phyloP scores from a whole-genome alignment of 2,797 vertebrate genomes.

The Coccyzus lansbergi region DNA sequence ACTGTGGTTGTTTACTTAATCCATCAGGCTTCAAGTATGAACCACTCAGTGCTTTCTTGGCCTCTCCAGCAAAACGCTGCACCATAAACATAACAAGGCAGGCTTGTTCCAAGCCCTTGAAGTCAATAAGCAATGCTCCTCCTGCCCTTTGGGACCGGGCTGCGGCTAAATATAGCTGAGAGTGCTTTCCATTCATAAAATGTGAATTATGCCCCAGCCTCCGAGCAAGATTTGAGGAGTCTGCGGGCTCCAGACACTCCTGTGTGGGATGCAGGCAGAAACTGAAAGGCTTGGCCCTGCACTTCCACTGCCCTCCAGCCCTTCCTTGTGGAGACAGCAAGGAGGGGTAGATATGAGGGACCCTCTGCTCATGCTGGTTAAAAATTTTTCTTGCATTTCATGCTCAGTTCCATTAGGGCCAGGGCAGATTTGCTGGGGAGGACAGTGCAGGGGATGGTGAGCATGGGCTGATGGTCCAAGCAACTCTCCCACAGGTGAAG shows the following conservation, averaged over 20 bases:
- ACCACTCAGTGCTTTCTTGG: not conserved
- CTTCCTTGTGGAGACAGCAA: fast-evolving
- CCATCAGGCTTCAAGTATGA: constrained; percentile 24
- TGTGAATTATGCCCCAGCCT: not conserved
- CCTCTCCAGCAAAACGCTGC: not conserved
- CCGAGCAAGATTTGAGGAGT: not conserved
- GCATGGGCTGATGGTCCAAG: not conserved
- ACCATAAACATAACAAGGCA: constrained; percentile 38
- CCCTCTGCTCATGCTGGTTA: not conserved
- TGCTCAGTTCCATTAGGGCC: fast-evolving
- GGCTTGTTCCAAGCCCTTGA: constrained; percentile 44
- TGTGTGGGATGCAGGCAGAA: not conserved
- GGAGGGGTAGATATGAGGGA: not conserved
- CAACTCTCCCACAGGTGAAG: not conserved
- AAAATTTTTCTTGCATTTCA: not conserved
- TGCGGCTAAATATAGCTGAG: constrained; percentile 32
- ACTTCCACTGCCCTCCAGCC: not conserved
- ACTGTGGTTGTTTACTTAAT: constrained; percentile 33
- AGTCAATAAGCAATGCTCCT: not conserved
- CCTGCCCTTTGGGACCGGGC: not conserved
- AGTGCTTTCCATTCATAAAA: constrained; percentile 51
- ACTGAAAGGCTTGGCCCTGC: not conserved
- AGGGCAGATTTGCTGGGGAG: not conserved
- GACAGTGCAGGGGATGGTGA: not conserved
- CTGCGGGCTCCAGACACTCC: not conserved